phyloP scores from a whole-genome alignment of 2,888 invertebrate genomes.

The Leptinotarsa haldemani region DNA sequence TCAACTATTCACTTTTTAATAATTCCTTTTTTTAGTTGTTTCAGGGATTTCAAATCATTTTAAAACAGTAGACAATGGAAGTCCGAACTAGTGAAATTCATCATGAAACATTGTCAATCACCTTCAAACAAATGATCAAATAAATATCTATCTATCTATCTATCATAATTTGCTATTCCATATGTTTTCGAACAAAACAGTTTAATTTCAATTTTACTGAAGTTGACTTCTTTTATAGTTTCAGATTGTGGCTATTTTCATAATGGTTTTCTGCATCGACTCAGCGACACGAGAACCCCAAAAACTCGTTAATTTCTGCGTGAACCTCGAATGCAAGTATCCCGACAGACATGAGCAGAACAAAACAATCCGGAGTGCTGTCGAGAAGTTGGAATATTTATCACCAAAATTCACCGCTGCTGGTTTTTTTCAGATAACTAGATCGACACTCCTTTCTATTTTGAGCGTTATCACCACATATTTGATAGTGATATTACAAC shows the following conservation, averaged over 20 bases:
- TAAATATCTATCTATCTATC: too few species aligned
- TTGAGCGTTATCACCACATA: conserved; percentile 19
- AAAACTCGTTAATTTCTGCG: conserved; percentile 2
- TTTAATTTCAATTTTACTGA: not conserved
- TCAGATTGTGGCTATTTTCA: not conserved
- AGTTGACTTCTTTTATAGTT: not conserved
- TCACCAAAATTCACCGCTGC: conserved; percentile 20
- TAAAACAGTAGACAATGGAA: too few species aligned
- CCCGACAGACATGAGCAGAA: not conserved
- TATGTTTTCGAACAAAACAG: too few species aligned
- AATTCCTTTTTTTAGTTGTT: too few species aligned
- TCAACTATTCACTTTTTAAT: too few species aligned
- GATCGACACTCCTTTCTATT: conserved; percentile 4
- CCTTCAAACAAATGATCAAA: too few species aligned
- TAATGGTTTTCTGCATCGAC: conserved; percentile 9
- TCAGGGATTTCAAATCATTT: too few species aligned
- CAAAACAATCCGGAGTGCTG: not conserved
- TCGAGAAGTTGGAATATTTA: not conserved
- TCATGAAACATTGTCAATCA: too few species aligned
- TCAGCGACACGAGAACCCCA: not conserved
- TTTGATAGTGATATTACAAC: conserved; percentile 16
- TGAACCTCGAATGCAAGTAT: not conserved
- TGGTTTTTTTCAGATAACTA: conserved; percentile 18
- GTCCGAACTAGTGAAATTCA: too few species aligned
- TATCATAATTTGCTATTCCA: too few species aligned